A percentile compares a stretch with the other conserved stretches of the same genome.
phyloP scores from a whole-genome alignment of 2,797 vertebrate species.

The Scleropages formosus region DNA sequence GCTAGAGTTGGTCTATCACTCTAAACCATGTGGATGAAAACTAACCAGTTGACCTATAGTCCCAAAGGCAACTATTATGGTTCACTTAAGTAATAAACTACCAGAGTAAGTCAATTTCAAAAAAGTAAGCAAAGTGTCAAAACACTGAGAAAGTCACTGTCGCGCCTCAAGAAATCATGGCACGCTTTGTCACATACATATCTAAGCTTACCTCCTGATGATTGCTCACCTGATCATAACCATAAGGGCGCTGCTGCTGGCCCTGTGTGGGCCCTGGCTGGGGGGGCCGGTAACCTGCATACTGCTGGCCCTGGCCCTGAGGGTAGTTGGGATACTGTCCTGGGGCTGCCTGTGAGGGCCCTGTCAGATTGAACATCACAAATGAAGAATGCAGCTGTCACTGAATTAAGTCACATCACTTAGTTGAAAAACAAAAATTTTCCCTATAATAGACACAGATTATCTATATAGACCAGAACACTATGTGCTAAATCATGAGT shows the following conservation, averaged over 20 bases:
- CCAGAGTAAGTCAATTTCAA: no score
- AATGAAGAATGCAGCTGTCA: neutral
- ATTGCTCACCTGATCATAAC: slow-evolving; percentile 92
- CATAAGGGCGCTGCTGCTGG: slow-evolving; percentile 94
- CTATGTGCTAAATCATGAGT: no score
- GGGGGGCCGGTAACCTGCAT: slow-evolving; percentile 87
- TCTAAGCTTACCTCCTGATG: neutral
- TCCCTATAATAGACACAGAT: no score
- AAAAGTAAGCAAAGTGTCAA: no score
- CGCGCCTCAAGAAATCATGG: no score
- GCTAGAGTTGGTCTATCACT: slow-evolving; percentile 50
- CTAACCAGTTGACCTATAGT: no score
- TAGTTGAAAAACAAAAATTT: no score
- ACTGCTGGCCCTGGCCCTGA: slow-evolving; percentile 95
- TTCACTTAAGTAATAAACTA: no score
- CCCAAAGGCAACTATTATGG: no score
- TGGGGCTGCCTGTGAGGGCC: slow-evolving; percentile 85
- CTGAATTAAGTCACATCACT: neutral
- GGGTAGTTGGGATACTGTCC: slow-evolving; percentile 97
- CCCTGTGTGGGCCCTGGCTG: slow-evolving; percentile 92
- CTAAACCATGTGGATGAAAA: no score
- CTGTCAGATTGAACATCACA: slow-evolving; percentile 53
- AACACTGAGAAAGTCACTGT: no score
- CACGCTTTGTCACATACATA: neutral
- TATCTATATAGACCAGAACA: no score